These are phyloP conservation scores for Brienomyrus brachyistius DNA, from an alignment of 2,113 vertebrate genomes.

Conservation along the genomic window DNA sequence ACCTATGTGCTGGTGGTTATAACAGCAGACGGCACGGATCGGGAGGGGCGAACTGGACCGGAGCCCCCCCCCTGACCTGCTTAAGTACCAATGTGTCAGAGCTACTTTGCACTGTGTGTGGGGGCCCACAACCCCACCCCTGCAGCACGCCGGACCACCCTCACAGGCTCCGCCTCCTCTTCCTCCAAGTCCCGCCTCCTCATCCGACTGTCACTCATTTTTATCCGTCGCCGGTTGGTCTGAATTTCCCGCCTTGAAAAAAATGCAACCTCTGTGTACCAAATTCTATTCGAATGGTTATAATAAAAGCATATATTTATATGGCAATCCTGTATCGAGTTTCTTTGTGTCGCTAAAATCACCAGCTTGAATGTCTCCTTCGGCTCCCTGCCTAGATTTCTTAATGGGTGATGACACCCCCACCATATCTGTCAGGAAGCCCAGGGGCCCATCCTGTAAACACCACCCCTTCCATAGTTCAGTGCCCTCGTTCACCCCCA, in stretches of 20 bases:
- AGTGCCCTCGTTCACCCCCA: not conserved
- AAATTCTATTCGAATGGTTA: slow-evolving; percentile 60
- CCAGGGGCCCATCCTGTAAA: not conserved
- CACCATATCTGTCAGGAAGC: not conserved
- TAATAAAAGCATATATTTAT: slow-evolving; percentile 67
- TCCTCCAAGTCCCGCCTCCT: not conserved
- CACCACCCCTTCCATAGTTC: not conserved
- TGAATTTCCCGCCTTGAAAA: slow-evolving; percentile 35
- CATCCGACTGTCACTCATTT: slow-evolving; percentile 17
- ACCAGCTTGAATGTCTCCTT: not conserved
- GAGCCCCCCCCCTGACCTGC: not conserved
- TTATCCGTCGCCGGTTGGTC: slow-evolving; percentile 31
- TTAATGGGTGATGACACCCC: not conserved
- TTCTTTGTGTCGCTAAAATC: not conserved
- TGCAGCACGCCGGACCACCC: not conserved
- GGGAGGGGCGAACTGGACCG: not conserved
- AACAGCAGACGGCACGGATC: not conserved
- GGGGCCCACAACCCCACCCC: not conserved
- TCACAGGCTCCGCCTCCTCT: not conserved
- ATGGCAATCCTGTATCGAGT: slow-evolving; percentile 40
- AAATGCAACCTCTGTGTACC: slow-evolving; percentile 62
- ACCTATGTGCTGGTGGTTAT: not conserved
- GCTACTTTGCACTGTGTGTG: not conserved
- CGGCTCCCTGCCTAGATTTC: not conserved
- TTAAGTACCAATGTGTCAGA: not conserved